Base-by-base conservation (phyloP, 1,140 invertebrate genomes). In the Trichoplusia ni region DNA sequence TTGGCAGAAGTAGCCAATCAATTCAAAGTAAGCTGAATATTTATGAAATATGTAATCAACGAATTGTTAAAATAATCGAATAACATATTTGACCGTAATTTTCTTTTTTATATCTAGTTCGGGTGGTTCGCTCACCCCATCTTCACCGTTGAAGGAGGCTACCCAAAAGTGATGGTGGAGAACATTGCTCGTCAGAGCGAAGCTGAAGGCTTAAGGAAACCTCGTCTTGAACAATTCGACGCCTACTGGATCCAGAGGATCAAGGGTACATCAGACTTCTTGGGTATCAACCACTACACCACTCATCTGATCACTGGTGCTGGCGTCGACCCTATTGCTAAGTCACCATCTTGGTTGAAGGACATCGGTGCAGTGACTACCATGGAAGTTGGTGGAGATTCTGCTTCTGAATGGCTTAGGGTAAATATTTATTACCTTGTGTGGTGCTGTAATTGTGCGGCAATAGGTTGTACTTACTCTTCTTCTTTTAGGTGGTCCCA, bases 51-150 rank as follows among this genome's bases (percentile, higher is more conserved):
- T 9, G 8, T n/a, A n/a, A n/a, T n/a, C n/a, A n/a, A n/a, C n/a
- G n/a, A n/a, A n/a, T n/a, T n/a, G n/a, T n/a, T n/a, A n/a, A n/a
- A n/a, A n/a, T n/a, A n/a, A n/a, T 18, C 3, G 1, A 19, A 33
- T 2, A 11, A 11, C 4, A 60, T 27, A 40, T 29, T 37, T 40
- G 21, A 40, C 29, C 5, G n/a, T n/a, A n/a, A 35, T 13, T 37
- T 7, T 29, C 46, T 9, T 27, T 53, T 46, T 19, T 76, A 29
- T 35, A 81, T 82, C 42, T 64, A 92, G 92, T 92, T 90, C 71
- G 94, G 93, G 6, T 93, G 93, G 93, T 91, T 92, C 38, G 88
- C 92, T 0, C 86, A 94, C 80, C 93, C 94, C 0, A 92, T 94
- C 40, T 94, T 92, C 72, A 91, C 92, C 0, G 71, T 80, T 40